phyloP scores from a whole-genome alignment of 2,113 vertebrate species.

The Morone saxatilis region DNA sequence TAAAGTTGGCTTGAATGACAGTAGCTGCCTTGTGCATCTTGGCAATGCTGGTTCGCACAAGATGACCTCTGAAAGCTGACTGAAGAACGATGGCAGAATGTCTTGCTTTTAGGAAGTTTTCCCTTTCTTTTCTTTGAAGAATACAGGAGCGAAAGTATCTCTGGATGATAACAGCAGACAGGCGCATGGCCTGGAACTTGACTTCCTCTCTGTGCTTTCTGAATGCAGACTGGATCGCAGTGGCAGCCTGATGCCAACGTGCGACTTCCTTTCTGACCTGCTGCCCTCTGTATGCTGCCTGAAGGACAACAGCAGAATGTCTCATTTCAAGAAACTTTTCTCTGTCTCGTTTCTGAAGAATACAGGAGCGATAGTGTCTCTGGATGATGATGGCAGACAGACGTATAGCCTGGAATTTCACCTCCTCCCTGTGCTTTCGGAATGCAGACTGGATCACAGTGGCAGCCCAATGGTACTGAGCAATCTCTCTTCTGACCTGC shows the following conservation, averaged over 20 bases:
- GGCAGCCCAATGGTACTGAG: slow-evolving; percentile 80
- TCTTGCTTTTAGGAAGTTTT: slow-evolving; percentile 75
- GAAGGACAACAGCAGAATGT: slow-evolving; percentile 78
- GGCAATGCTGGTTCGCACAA: slow-evolving; percentile 56
- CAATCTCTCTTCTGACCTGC: slow-evolving; percentile 75
- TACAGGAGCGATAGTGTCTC: slow-evolving; percentile 79
- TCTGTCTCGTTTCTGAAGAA: slow-evolving; percentile 69
- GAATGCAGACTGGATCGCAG: slow-evolving; percentile 85
- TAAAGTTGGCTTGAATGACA: slow-evolving; percentile 86
- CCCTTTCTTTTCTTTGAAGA: slow-evolving; percentile 71
- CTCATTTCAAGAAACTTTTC: slow-evolving; percentile 74
- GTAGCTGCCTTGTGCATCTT: slow-evolving; percentile 74
- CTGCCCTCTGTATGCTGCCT: slow-evolving; percentile 76
- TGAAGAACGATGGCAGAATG: slow-evolving; percentile 80
- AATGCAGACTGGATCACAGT: slow-evolving; percentile 86
- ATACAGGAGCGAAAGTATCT: slow-evolving; percentile 79
- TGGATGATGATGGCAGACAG: slow-evolving; percentile 86
- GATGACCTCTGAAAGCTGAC: slow-evolving; percentile 76
- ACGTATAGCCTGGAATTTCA: slow-evolving; percentile 83
- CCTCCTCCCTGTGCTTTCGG: slow-evolving; percentile 79
- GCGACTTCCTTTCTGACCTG: slow-evolving; percentile 75
- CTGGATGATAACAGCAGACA: slow-evolving; percentile 85
- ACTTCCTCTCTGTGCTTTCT: slow-evolving; percentile 79
- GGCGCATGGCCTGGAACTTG: slow-evolving; percentile 82
- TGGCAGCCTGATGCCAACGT: slow-evolving; percentile 80